These are phyloP conservation scores for Procavia capensis DNA, from an alignment of 2,113 vertebrate genomes.

Conservation along the genomic window DNA sequence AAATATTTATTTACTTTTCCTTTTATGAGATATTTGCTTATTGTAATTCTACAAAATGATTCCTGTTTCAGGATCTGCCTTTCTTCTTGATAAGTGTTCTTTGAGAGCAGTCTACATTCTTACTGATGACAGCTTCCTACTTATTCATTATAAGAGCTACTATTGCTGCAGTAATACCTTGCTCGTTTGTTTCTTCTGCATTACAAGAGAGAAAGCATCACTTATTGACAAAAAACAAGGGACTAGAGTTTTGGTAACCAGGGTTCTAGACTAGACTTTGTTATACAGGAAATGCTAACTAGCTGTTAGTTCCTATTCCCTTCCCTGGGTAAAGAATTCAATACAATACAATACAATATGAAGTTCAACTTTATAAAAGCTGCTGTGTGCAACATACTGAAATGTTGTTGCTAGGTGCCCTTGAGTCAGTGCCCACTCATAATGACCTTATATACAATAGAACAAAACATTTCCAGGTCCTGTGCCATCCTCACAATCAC, in stretches of 20 bases:
- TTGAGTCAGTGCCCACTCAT: too few species aligned
- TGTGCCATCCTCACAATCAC: too few species aligned
- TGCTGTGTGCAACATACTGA: neutral
- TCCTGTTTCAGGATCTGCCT: neutral
- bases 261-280: neutral
- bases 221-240: neutral
- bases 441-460: too few species aligned
- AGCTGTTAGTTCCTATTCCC: neutral
- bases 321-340: neutral
- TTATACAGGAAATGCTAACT: neutral
- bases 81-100: conserved; percentile 8
- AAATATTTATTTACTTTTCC: conserved; percentile 11
- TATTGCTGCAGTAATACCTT: neutral
- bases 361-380: conserved; percentile 12
- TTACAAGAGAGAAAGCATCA: neutral
- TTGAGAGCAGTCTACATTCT: neutral
- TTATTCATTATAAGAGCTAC: neutral
- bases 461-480: too few species aligned
- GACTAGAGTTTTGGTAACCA: neutral
- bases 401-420: neutral
- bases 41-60: neutral
- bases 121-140: neutral
- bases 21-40: neutral
- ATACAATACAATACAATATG: neutral
- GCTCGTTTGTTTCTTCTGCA: neutral